These are phyloP conservation scores for Tiliacea aurago DNA, from an alignment of 2,888 invertebrate species.

Conservation along the genomic window DNA sequence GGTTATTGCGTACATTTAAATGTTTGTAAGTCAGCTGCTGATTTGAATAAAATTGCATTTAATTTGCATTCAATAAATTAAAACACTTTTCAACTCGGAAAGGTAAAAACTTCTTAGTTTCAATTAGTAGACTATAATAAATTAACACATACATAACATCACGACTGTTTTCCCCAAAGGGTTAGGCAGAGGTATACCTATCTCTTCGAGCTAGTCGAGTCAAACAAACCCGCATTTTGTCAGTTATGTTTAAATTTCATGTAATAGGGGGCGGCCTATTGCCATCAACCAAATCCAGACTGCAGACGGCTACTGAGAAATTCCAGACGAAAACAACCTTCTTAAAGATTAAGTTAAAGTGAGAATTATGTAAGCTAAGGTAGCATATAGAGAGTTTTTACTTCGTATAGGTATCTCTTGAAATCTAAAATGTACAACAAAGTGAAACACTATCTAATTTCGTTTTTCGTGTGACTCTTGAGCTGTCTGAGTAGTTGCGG, in stretches of 20 bases:
- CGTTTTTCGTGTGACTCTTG: neutral
- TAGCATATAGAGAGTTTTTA: neutral
- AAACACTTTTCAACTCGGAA: neutral
- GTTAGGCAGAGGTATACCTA: neutral
- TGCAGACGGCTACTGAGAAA: neutral
- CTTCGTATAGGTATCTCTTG: neutral
- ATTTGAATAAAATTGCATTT: neutral
- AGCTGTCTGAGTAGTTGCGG: constrained; percentile 15
- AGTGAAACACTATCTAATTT: constrained; percentile 1
- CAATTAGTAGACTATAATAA: neutral
- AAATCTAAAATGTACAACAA: neutral
- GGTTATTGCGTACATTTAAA: neutral
- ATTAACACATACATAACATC: neutral
- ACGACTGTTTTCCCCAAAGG: neutral
- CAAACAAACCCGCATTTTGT: no score
- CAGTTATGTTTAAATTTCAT: neutral
- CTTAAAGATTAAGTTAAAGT: neutral
- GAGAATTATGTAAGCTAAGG: neutral
- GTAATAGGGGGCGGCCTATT: neutral
- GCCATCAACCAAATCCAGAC: neutral
- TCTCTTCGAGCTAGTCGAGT: no score
- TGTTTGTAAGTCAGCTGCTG: neutral
- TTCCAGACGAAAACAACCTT: neutral
- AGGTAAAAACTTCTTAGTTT: neutral
- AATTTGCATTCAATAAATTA: neutral